These are phyloP conservation scores for Vanessa cardui DNA, from an alignment of 2,888 invertebrate species.

Conservation along the genomic window DNA sequence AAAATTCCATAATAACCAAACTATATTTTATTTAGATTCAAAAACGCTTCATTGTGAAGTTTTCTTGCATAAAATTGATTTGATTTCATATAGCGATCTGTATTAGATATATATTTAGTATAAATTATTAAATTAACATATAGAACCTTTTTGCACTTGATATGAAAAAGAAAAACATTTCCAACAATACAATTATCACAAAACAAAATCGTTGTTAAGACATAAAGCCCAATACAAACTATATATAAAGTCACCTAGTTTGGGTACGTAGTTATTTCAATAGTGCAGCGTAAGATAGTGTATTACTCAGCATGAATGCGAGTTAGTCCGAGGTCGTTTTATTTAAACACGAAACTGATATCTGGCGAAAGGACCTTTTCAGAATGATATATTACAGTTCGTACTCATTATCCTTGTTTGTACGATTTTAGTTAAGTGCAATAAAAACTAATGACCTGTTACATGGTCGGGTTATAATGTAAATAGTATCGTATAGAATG, in stretches of 20 bases:
- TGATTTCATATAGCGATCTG: no score
- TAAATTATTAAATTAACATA: no score
- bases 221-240: background rate
- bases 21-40: no score
- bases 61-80: no score
- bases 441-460: slow-evolving; percentile 1
- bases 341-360: slow-evolving; percentile 21
- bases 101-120: no score
- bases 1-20: no score
- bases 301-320: slow-evolving; percentile 26
- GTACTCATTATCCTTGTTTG: slow-evolving; percentile 9
- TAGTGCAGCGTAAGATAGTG: slow-evolving; percentile 16
- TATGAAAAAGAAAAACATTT: no score
- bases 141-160: no score
- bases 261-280: background rate
- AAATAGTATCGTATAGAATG: background rate
- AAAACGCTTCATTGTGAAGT: no score
- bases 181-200: no score
- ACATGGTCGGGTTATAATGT: background rate
- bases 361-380: slow-evolving; percentile 20
- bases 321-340: slow-evolving; percentile 28
- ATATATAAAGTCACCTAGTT: background rate
- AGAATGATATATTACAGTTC: background rate
- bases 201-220: no score
- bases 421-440: background rate